phyloP scores from a whole-genome alignment of 2,888 invertebrate genomes.

The Mythimna ferrago region DNA sequence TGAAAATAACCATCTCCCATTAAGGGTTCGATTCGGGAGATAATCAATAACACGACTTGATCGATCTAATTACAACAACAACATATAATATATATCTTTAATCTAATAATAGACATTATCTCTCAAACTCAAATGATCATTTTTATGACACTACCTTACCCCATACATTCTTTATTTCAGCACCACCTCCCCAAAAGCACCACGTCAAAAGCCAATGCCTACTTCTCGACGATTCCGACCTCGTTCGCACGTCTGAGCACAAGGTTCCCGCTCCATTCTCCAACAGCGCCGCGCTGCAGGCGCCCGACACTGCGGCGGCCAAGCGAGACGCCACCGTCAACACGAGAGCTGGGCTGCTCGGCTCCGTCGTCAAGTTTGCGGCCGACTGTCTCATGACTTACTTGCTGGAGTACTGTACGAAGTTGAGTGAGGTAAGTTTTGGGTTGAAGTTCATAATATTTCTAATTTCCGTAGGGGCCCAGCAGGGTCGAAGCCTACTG shows the following conservation, averaged over 20 bases:
- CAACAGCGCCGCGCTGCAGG: slow-evolving; percentile 2
- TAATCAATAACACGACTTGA: no score
- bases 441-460: no score
- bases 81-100: no score
- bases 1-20: neutral
- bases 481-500: no score
- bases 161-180: slow-evolving; percentile 66
- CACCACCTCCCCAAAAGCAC: slow-evolving; percentile 77
- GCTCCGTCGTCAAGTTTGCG: slow-evolving; percentile 84
- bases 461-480: no score
- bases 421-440: slow-evolving; percentile 86
- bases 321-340: slow-evolving; percentile 75
- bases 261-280: slow-evolving; percentile 50
- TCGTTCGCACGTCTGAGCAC: slow-evolving; percentile 66
- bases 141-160: no score
- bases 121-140: no score
- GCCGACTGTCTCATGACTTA: slow-evolving; percentile 87
- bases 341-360: slow-evolving; percentile 79
- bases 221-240: slow-evolving; percentile 77
- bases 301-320: slow-evolving; percentile 50
- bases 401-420: slow-evolving; percentile 87
- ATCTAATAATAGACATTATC: no score
- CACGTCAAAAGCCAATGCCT: slow-evolving; percentile 81
- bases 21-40: no score
- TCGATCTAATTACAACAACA: no score